phyloP scores from a whole-genome alignment of 2,797 vertebrate species.

The Gorsachius magnificus region DNA sequence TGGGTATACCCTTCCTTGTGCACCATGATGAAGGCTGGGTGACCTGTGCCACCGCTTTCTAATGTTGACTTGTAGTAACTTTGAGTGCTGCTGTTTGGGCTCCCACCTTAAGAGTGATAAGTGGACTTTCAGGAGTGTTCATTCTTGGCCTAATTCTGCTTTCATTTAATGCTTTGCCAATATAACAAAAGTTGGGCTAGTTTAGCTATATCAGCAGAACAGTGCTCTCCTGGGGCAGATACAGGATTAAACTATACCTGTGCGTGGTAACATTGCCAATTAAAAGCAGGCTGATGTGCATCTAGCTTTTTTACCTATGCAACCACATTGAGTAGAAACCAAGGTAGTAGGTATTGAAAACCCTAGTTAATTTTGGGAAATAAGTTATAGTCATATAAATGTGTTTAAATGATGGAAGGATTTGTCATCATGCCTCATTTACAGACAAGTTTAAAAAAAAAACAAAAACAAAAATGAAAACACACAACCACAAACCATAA shows the following conservation, averaged over 20 bases:
- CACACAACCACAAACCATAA: background rate
- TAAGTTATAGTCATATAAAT: background rate
- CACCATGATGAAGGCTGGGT: background rate
- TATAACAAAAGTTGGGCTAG: background rate
- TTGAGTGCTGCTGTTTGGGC: background rate
- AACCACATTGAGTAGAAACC: background rate
- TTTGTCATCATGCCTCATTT: background rate
- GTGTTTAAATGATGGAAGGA: background rate
- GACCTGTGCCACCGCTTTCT: fast-evolving
- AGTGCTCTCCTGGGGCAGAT: background rate
- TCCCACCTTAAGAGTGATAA: background rate
- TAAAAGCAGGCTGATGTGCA: background rate
- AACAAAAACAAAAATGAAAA: too few relatives aligned
- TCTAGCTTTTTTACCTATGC: background rate
- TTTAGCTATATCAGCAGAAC: background rate
- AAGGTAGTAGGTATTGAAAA: background rate
- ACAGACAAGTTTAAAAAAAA: background rate
- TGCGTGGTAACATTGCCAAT: background rate
- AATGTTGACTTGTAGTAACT: background rate
- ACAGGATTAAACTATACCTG: background rate
- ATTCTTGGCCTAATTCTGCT: background rate
- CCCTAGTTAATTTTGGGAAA: background rate
- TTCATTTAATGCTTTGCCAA: background rate
- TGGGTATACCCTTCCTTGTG: background rate
- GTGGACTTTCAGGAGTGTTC: background rate